These are phyloP conservation scores for Nymphalis urticae DNA, from an alignment of 2,888 invertebrate species.

Conservation along the genomic window DNA sequence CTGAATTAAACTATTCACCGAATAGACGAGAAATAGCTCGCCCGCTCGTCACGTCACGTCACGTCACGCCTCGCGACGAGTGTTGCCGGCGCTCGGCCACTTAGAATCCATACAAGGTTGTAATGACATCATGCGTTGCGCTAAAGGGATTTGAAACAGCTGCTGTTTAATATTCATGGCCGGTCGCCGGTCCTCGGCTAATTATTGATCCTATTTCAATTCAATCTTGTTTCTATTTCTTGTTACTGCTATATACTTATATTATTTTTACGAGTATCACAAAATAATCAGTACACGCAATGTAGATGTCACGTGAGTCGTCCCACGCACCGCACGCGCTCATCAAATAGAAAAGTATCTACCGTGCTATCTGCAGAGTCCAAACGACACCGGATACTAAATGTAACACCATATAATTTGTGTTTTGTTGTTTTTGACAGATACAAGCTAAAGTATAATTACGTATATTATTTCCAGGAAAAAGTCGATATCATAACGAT, in stretches of 20 bases:
- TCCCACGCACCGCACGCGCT: slow-evolving; percentile 14
- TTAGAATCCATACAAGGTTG: slow-evolving; percentile 19
- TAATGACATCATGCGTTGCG: slow-evolving; percentile 4
- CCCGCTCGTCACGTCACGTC: background rate
- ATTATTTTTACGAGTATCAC: too few species aligned
- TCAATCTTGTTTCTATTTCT: background rate
- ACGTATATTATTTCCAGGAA: too few species aligned
- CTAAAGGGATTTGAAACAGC: slow-evolving; percentile 25
- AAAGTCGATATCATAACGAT: too few species aligned
- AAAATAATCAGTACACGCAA: background rate
- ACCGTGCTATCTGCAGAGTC: slow-evolving; percentile 13
- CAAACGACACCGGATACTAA: background rate
- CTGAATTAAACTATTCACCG: too few species aligned
- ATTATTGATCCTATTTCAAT: background rate
- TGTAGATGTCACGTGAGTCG: background rate
- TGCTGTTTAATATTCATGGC: slow-evolving; percentile 6
- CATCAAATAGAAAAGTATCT: slow-evolving; percentile 14
- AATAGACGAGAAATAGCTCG: background rate
- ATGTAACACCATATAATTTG: background rate
- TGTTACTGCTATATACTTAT: too few species aligned
- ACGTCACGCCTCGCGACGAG: background rate
- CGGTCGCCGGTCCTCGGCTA: background rate
- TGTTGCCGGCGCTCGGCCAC: background rate
- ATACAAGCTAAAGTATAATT: background rate
- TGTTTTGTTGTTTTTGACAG: background rate